phyloP scores from a whole-genome alignment of 2,113 vertebrate genomes.

The Ochotona princeps region DNA sequence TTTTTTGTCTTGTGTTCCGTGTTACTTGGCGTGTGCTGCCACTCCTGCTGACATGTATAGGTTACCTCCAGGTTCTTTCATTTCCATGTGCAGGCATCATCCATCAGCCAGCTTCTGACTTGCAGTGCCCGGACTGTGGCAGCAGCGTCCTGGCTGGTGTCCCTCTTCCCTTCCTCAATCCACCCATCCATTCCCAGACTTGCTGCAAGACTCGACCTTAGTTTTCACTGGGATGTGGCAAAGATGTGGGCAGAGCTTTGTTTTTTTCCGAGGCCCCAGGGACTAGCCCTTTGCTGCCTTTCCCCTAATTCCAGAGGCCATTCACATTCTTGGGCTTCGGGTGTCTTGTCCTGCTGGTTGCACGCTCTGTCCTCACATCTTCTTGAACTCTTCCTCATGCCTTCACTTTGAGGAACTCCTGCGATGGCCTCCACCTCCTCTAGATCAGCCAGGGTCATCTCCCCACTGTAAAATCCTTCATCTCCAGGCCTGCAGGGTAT shows the following conservation, averaged over 20 bases:
- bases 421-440: neutral
- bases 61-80: neutral
- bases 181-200: neutral
- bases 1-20: conserved; percentile 12
- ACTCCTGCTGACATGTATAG: neutral
- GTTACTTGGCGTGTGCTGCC: neutral
- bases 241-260: neutral
- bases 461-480: neutral
- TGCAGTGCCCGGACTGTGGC: neutral
- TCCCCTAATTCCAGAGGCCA: neutral
- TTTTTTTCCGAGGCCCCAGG: neutral
- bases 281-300: neutral
- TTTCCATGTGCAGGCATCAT: neutral
- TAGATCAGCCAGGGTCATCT: neutral
- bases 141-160: neutral
- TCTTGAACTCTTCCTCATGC: neutral
- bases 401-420: neutral
- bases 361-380: neutral
- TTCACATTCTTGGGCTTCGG: neutral
- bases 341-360: neutral
- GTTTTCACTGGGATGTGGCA: neutral
- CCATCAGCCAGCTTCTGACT: neutral
- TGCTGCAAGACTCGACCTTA: neutral
- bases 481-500: neutral
- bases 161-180: neutral